phyloP scores from a whole-genome alignment of 1,140 invertebrate species.

The Caenorhabditis briggsae region DNA sequence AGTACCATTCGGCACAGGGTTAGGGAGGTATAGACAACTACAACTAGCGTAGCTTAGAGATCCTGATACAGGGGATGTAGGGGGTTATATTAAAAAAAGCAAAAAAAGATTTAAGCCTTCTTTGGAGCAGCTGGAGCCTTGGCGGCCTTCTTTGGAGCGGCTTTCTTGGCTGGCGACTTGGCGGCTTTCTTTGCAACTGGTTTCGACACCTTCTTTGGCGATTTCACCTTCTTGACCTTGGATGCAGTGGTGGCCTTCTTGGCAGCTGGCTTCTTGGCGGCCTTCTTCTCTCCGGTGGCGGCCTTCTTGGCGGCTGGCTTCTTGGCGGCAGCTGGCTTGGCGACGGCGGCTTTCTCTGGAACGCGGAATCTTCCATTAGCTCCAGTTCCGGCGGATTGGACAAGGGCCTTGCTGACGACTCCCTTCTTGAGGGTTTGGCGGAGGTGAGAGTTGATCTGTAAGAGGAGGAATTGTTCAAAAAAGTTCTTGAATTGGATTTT shows the following conservation, averaged over 20 bases:
- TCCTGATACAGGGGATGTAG: too few relatives aligned
- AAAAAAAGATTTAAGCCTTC: background rate
- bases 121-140: background rate
- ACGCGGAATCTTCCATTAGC: slow-evolving; percentile 68
- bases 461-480: background rate
- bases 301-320: slow-evolving; percentile 63
- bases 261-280: background rate
- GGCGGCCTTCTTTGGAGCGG: slow-evolving; percentile 21
- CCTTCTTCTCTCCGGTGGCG: slow-evolving; percentile 40
- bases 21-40: too few relatives aligned
- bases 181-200: background rate
- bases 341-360: slow-evolving; percentile 16
- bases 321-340: slow-evolving; percentile 35
- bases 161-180: slow-evolving; percentile 17
- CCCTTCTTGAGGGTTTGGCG: slow-evolving; percentile 63
- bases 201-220: background rate
- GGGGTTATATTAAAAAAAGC: too few relatives aligned
- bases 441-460: slow-evolving; percentile 62
- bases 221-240: too few relatives aligned
- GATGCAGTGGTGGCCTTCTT: background rate
- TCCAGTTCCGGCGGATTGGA: slow-evolving; percentile 68
- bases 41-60: too few relatives aligned
- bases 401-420: slow-evolving; percentile 41
- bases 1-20: too few relatives aligned
- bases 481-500: background rate